phyloP scores from a whole-genome alignment of 2,797 vertebrate genomes.

The Borostomias antarcticus region DNA sequence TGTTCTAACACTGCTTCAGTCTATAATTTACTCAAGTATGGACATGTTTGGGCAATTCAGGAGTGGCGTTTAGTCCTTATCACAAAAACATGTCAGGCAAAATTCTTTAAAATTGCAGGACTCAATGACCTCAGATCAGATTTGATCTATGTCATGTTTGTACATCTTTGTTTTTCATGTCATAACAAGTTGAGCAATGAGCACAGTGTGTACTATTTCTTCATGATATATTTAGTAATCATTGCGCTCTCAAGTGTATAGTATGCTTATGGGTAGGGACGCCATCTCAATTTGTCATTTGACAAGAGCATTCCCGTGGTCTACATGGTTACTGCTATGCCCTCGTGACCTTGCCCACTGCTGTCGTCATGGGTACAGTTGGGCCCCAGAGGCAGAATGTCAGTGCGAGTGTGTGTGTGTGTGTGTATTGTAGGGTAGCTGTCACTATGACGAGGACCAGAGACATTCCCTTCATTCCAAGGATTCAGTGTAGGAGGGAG shows the following conservation, averaged over 20 bases:
- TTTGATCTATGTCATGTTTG: background rate
- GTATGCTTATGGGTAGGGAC: background rate
- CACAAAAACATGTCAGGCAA: background rate
- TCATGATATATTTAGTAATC: too few relatives aligned
- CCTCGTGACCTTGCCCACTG: background rate
- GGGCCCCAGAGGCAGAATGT: background rate
- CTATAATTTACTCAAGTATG: conserved; percentile 3
- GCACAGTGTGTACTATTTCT: background rate
- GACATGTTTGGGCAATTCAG: conserved; percentile 27
- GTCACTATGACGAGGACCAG: conserved; percentile 8
- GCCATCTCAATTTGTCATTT: background rate
- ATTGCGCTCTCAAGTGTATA: background rate
- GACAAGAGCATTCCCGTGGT: background rate
- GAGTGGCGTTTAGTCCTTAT: background rate
- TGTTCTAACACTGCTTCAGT: background rate
- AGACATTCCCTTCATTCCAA: conserved; percentile 21
- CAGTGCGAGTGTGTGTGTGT: conserved; percentile 1
- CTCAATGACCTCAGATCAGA: background rate
- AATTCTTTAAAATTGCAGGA: conserved; percentile 22
- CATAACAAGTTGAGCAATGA: background rate
- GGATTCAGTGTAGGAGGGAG: background rate
- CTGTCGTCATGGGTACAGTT: conserved; percentile 1
- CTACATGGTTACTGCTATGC: background rate
- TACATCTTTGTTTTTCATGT: background rate
- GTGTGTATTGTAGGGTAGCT: conserved; percentile 13